These are phyloP conservation scores for Ormia ochracea DNA, from an alignment of 2,888 invertebrate genomes.

Conservation along the genomic window DNA sequence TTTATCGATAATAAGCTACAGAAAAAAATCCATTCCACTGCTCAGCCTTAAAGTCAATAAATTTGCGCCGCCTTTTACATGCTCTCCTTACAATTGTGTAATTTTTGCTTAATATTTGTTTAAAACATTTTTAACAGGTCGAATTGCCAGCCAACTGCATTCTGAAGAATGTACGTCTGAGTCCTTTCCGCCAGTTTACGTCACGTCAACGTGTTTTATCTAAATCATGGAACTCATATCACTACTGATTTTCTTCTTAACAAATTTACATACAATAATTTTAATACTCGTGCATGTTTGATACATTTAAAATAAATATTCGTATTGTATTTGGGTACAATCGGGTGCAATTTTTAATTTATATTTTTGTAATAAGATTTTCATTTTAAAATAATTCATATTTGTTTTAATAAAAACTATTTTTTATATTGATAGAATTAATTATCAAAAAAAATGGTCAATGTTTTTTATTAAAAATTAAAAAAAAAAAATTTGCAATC, in stretches of 20 bases:
- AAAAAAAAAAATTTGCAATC: too few relatives aligned
- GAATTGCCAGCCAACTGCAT: conserved; percentile 74
- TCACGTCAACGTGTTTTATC: conserved; percentile 64
- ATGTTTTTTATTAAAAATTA: too few relatives aligned
- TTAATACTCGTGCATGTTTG: background rate
- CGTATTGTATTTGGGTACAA: background rate
- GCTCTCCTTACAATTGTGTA: background rate
- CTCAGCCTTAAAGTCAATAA: background rate
- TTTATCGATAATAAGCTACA: conserved; percentile 26
- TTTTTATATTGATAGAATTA: too few relatives aligned
- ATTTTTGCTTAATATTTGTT: background rate
- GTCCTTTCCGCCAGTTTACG: conserved; percentile 52
- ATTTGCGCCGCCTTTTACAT: background rate
- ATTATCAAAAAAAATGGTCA: too few relatives aligned
- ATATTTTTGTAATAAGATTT: conserved; percentile 29
- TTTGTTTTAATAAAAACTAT: conserved; percentile 22
- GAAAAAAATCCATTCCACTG: conserved; percentile 19
- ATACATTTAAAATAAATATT: background rate
- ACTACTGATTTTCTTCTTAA: conserved; percentile 31
- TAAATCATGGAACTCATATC: conserved; percentile 64
- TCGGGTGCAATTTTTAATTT: conserved; percentile 16
- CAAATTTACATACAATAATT: background rate
- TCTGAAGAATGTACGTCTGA: conserved; percentile 72
- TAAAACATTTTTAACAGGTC: conserved; percentile 65
- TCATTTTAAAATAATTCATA: conserved; percentile 36